These are phyloP conservation scores for Sphaeramia orbicularis DNA, from an alignment of 2,797 vertebrate genomes.

Conservation along the genomic window DNA sequence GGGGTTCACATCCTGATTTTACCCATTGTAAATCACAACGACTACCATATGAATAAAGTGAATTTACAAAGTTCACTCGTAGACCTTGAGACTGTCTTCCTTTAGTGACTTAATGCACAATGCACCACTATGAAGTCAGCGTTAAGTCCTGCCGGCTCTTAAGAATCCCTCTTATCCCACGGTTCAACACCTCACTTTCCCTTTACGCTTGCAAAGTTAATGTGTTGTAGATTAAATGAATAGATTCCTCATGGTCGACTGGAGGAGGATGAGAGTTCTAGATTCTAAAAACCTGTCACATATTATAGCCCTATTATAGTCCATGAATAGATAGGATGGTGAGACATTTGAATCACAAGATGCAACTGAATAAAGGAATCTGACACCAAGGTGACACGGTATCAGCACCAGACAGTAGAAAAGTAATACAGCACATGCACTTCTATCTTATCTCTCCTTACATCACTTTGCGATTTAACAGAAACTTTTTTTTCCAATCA, in stretches of 20 bases:
- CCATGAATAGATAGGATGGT: constrained; percentile 9
- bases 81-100: constrained; percentile 37
- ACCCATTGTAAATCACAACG: constrained; percentile 41
- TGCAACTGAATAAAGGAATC: not conserved
- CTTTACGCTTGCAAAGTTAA: constrained; percentile 58
- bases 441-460: too few relatives aligned
- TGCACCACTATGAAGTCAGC: constrained; percentile 26
- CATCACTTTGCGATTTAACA: too few relatives aligned
- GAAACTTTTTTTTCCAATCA: constrained; percentile 4
- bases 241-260: constrained; percentile 41
- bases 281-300: constrained; percentile 30
- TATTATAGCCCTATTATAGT: constrained; percentile 9
- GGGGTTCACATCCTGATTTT: constrained; percentile 3
- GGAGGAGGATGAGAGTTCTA: constrained; percentile 13
- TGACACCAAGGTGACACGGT: not conserved
- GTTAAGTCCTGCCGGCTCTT: constrained; percentile 50
- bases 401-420: not conserved
- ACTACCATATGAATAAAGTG: constrained; percentile 23
- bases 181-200: constrained; percentile 58
- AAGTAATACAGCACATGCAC: not conserved
- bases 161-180: constrained; percentile 52
- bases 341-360: constrained; percentile 8
- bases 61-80: constrained; percentile 22
- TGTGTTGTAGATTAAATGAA: constrained; percentile 65
- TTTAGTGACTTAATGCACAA: constrained; percentile 33